Percentiles rank a stretch among this genome's conserved stretches.
phyloP scores from a whole-genome alignment of 2,113 vertebrate species.

The Larimichthys polyactis region DNA sequence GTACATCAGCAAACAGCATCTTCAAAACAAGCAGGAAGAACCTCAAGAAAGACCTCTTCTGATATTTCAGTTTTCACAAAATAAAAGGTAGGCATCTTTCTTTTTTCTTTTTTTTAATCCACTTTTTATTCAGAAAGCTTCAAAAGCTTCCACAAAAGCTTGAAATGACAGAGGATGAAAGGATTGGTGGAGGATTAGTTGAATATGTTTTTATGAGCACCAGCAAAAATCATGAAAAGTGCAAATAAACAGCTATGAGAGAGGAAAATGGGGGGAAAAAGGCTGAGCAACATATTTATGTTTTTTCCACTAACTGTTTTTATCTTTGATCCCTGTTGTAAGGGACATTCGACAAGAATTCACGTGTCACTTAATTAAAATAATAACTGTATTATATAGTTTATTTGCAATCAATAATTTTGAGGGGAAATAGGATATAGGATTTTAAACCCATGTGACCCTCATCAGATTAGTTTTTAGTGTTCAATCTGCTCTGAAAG shows the following conservation, averaged over 20 bases:
- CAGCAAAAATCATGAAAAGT: constrained; percentile 4
- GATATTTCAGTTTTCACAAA: background rate
- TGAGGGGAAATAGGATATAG: background rate
- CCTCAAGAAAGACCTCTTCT: background rate
- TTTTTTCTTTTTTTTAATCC: constrained; percentile 1
- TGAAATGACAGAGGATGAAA: constrained; percentile 22
- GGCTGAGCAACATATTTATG: background rate
- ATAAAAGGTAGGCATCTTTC: constrained; percentile 58
- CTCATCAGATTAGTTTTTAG: constrained; percentile 24
- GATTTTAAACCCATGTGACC: constrained; percentile 9
- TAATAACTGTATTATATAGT: too few relatives aligned
- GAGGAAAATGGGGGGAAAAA: background rate
- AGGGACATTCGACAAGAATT: background rate
- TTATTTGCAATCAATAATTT: background rate
- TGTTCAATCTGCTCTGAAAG: constrained; percentile 21
- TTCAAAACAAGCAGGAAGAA: constrained; percentile 8
- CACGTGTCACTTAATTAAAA: too few relatives aligned
- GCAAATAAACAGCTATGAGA: constrained; percentile 3
- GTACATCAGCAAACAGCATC: constrained; percentile 34
- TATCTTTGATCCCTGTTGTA: background rate
- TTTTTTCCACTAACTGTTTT: background rate
- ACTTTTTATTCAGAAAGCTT: background rate
- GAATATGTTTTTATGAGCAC: constrained; percentile 20
- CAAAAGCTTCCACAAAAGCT: constrained; percentile 27
- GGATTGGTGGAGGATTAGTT: constrained; percentile 24